Conservation (phyloP, 2,888 invertebrate genomes). For the Orchestes rusci region DNA sequence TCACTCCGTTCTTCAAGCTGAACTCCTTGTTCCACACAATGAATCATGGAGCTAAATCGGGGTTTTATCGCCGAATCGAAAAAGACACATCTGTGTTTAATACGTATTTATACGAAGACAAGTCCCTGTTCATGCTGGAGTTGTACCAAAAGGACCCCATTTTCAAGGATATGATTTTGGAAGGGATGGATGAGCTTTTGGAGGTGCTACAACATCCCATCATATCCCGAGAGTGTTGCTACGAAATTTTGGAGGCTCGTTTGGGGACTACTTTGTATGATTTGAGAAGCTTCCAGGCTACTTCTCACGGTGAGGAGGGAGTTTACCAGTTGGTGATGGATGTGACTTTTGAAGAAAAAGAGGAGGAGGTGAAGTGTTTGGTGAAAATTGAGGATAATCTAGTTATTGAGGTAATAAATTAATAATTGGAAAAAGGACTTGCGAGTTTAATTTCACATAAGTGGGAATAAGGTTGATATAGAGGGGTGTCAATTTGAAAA, state of each 20-base stretch:
- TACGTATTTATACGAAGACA: constrained; percentile 17
- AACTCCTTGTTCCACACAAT: constrained; percentile 12
- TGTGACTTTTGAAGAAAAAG: constrained; percentile 2
- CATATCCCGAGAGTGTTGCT: constrained; percentile 29
- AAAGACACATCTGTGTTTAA: constrained; percentile 11
- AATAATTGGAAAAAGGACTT: no score
- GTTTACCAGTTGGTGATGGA: constrained; percentile 9
- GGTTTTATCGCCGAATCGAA: constrained; percentile 15
- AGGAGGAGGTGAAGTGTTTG: constrained; percentile 3
- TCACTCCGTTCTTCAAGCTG: constrained; percentile 21
- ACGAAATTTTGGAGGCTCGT: constrained; percentile 26
- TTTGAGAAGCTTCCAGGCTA: constrained; percentile 22
- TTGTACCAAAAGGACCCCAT: constrained; percentile 18
- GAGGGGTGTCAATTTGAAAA: no score
- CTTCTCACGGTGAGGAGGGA: constrained; percentile 18
- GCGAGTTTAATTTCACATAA: no score
- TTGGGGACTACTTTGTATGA: constrained; percentile 27
- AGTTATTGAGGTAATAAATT: neutral
- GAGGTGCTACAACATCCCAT: constrained; percentile 13
- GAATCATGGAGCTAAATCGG: constrained; percentile 17
- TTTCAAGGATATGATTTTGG: constrained; percentile 16
- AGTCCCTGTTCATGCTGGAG: constrained; percentile 11
- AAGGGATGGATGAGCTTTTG: constrained; percentile 14
- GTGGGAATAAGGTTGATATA: no score
- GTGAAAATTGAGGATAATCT: neutral